Evolutionary conservation across 37 sponge, comb jelly and placozoan genomes (phyloP), one percentile per base, ranked within the genome.

Genomic region (Beroe forskalii): DNA sequence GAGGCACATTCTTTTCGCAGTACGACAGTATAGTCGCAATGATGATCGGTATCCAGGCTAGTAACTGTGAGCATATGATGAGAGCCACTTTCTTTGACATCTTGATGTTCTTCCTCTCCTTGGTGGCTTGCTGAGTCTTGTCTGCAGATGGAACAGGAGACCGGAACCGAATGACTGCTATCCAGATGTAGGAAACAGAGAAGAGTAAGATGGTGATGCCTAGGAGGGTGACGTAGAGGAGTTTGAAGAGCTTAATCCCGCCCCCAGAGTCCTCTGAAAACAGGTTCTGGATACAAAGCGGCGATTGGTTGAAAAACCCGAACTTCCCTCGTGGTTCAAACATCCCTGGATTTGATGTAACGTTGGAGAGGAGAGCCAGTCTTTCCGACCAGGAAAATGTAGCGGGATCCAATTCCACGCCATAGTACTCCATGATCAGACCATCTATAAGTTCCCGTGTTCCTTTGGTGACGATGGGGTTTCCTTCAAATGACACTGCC

Each of bases 41-140:
- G 43, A 80, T 80, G 43, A 80, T 80, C 3, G 86, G 86, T 8
- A 80, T 44, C 86, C 86, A 80, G n/a, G 86, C 86, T 40, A 80
- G 43, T 1, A 80, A 48, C 35, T 80, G 86, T 22, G 86, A 80
- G 24, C 40, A 41, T 2, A 80, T 44, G 24, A 80, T 80, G 24
- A 80, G 48, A 4, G 86, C 22, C 0, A 80, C 86, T 25, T 80
- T 80, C 48, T 38, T 40, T 12, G 86, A 80, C 27, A 80, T 32
- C 25, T 41, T 44, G 24, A 6, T 40, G 86, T 80, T 80, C 30
- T 41, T 44, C 28, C 55, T 39, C 44, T 23, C 40, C 12, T 23
- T 43, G 1, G 24, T 25, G 2, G 40, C 40, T 80, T 25, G 1
- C 38, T 27, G 19, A 48, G 86, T 9, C 30, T 32, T 32, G 86